Evolutionary conservation across 2,113 vertebrate species (phyloP).

Genomic region (Oncorhynchus keta): DNA sequence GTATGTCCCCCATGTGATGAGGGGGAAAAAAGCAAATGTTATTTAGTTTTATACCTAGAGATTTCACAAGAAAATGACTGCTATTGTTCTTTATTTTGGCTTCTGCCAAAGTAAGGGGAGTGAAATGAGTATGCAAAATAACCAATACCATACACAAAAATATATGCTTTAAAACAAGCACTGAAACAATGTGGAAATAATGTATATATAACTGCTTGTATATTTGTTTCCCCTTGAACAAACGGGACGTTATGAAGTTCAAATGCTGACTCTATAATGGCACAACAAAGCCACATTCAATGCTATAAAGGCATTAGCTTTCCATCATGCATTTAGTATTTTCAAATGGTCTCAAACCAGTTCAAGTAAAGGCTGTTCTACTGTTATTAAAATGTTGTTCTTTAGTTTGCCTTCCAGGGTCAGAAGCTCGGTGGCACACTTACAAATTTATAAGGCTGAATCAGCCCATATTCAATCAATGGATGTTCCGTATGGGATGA

Average conservation of each 20-base stretch:
- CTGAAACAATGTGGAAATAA: constrained; percentile 46
- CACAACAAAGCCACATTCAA: neutral
- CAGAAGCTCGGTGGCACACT: constrained; percentile 16
- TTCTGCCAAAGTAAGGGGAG: constrained; percentile 16
- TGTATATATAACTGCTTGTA: constrained; percentile 42
- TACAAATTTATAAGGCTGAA: neutral
- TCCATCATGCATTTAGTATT: neutral
- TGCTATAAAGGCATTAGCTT: neutral
- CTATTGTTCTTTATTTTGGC: constrained; percentile 36
- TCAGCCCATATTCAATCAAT: neutral
- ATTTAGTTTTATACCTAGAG: constrained; percentile 52
- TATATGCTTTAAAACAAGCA: neutral
- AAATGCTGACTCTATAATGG: neutral
- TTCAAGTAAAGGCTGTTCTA: neutral
- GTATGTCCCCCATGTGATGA: neutral
- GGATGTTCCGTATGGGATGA: neutral
- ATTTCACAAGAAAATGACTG: neutral
- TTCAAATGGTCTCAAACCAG: neutral
- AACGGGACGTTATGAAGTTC: neutral
- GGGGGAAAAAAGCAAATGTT: neutral
- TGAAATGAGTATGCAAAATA: constrained; percentile 26
- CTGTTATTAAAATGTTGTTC: neutral
- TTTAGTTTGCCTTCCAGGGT: constrained; percentile 5
- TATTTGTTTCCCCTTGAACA: constrained; percentile 20
- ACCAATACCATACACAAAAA: neutral